A percentile compares a stretch with the other conserved stretches of the same genome.
These are phyloP conservation scores for Cromileptes altivelis DNA, from an alignment of 2,113 vertebrate species.

Conservation along the genomic window DNA sequence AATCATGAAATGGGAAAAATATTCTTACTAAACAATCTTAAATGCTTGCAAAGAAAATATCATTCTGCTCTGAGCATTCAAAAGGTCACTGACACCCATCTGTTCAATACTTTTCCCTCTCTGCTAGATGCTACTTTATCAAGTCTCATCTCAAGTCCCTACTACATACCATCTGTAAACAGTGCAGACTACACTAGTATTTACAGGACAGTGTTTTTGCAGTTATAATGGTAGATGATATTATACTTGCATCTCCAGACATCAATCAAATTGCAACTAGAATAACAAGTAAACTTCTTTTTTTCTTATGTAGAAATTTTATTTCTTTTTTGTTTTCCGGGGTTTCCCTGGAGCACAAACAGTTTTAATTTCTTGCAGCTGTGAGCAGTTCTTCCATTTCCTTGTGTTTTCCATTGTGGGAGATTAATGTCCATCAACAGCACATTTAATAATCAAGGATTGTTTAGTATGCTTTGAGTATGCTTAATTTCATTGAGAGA, in stretches of 20 bases:
- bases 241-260: background rate
- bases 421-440: conserved; percentile 27
- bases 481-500: background rate
- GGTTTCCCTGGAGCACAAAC: too few species aligned
- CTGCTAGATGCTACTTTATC: background rate
- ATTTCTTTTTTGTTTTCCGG: too few species aligned
- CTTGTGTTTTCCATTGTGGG: conserved; percentile 3
- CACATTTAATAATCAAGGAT: conserved; percentile 11
- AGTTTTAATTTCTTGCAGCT: too few species aligned
- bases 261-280: too few species aligned
- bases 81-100: background rate
- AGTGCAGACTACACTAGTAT: background rate
- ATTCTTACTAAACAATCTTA: background rate
- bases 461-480: conserved; percentile 3
- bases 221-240: background rate
- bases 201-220: too few species aligned
- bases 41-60: background rate
- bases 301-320: too few species aligned
- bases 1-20: background rate
- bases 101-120: background rate
- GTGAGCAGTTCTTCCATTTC: background rate
- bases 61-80: background rate
- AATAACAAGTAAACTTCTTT: too few species aligned
- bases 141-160: background rate
- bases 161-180: background rate